Evolutionary conservation across 2,113 vertebrate species (phyloP).

Genomic region (Nothobranchius kuhntae): DNA sequence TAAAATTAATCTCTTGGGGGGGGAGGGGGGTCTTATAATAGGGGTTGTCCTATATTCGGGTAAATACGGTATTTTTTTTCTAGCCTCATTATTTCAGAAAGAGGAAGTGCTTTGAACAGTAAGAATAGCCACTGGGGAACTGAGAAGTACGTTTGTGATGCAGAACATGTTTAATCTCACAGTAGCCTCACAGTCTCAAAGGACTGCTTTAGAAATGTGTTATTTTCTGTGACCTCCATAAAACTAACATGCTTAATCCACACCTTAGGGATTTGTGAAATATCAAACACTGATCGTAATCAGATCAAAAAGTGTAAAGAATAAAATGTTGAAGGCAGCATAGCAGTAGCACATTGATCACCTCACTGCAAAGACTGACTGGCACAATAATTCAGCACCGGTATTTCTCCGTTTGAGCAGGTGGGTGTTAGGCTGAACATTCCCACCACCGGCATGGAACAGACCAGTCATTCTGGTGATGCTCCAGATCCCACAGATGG

Average conservation of each 20-base stretch:
- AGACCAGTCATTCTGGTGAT: too few species aligned
- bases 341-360: not conserved
- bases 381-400: too few species aligned
- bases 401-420: not conserved
- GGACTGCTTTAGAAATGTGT: slow-evolving; percentile 19
- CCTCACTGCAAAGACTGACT: not conserved
- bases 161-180: slow-evolving; percentile 61
- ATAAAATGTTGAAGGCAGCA: not conserved
- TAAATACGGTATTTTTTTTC: slow-evolving; percentile 4
- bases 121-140: slow-evolving; percentile 52
- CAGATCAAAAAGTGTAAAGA: not conserved
- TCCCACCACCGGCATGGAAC: too few species aligned
- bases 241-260: slow-evolving; percentile 20
- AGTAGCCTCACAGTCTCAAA: slow-evolving; percentile 38
- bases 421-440: too few species aligned
- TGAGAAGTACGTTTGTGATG: slow-evolving; percentile 33
- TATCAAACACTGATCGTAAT: slow-evolving; percentile 13
- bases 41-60: too few species aligned
- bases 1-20: too few species aligned
- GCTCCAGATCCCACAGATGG: too few species aligned
- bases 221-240: slow-evolving; percentile 25
- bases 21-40: too few species aligned
- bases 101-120: slow-evolving; percentile 59
- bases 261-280: slow-evolving; percentile 1
- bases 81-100: slow-evolving; percentile 63